A percentile compares a stretch with the other conserved stretches of the same genome.
These are phyloP conservation scores for Mayetiola destructor DNA, from an alignment of 2,888 invertebrate genomes.

Conservation along the genomic window DNA sequence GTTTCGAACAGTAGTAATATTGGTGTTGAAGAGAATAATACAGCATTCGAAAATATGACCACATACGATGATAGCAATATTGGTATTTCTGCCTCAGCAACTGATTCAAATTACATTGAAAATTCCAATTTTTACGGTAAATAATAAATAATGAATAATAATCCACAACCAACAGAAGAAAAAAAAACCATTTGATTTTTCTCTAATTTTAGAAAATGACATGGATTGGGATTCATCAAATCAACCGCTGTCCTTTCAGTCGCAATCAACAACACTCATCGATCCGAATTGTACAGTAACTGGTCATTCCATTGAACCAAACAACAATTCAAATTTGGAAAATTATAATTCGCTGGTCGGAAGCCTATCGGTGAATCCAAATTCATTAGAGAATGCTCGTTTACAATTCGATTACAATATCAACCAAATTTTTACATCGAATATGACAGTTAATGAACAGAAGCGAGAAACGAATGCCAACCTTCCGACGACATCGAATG, in stretches of 20 bases:
- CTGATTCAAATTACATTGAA: slow-evolving; percentile 4
- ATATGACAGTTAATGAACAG: neutral
- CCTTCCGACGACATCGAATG: neutral
- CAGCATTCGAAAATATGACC: neutral
- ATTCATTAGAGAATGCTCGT: neutral
- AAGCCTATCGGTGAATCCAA: neutral
- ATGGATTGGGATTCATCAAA: neutral
- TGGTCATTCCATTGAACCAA: neutral
- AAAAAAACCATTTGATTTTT: no score
- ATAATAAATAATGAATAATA: neutral
- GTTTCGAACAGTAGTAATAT: slow-evolving; percentile 15
- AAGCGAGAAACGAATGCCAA: neutral
- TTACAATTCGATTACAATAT: neutral
- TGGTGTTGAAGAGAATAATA: neutral
- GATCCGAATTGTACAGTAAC: neutral
- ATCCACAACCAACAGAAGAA: neutral
- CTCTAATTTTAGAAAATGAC: neutral
- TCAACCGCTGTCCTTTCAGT: neutral
- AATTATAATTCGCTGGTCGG: neutral
- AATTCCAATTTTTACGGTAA: slow-evolving; percentile 3
- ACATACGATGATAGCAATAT: neutral
- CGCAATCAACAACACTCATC: neutral
- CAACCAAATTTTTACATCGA: neutral
- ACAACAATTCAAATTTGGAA: neutral
- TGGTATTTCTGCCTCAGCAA: neutral